These are phyloP conservation scores for Ostrea denselamellosa DNA, from an alignment of 1,140 invertebrate species.

Conservation along the genomic window DNA sequence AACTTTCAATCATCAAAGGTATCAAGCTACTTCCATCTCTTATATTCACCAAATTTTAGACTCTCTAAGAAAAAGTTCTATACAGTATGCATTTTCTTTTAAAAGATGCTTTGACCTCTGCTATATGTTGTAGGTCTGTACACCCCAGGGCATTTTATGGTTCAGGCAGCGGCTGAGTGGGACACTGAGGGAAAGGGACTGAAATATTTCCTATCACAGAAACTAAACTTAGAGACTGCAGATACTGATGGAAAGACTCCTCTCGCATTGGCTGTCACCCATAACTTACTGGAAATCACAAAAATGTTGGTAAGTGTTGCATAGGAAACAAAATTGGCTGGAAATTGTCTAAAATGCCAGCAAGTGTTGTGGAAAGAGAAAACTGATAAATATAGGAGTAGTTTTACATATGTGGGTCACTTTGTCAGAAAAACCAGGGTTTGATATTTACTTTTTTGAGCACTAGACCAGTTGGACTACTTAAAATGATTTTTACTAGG, in stretches of 20 bases:
- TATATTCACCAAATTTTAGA: too few species aligned
- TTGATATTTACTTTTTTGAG: too few species aligned
- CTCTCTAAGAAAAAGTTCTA: too few species aligned
- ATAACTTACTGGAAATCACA: slow-evolving; percentile 60
- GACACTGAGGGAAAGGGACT: slow-evolving; percentile 58
- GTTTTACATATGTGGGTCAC: too few species aligned
- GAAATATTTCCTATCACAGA: slow-evolving; percentile 70
- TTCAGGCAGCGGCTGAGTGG: slow-evolving; percentile 53
- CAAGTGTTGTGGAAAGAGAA: not conserved
- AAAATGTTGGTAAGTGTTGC: slow-evolving; percentile 70
- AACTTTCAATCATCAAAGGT: too few species aligned
- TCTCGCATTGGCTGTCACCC: slow-evolving; percentile 72
- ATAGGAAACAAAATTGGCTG: not conserved
- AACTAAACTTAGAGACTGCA: slow-evolving; percentile 72
- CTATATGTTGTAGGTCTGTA: slow-evolving; percentile 41
- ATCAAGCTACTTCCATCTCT: too few species aligned
- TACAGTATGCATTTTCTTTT: too few species aligned
- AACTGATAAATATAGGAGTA: too few species aligned
- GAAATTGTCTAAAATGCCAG: not conserved
- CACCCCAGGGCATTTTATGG: slow-evolving; percentile 75
- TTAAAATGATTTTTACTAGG: too few species aligned
- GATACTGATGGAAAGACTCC: slow-evolving; percentile 72
- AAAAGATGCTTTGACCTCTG: not conserved
- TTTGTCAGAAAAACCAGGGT: too few species aligned
- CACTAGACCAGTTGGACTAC: too few species aligned